phyloP scores from a whole-genome alignment of 1,140 invertebrate genomes.

The Heliconius nattereri region DNA sequence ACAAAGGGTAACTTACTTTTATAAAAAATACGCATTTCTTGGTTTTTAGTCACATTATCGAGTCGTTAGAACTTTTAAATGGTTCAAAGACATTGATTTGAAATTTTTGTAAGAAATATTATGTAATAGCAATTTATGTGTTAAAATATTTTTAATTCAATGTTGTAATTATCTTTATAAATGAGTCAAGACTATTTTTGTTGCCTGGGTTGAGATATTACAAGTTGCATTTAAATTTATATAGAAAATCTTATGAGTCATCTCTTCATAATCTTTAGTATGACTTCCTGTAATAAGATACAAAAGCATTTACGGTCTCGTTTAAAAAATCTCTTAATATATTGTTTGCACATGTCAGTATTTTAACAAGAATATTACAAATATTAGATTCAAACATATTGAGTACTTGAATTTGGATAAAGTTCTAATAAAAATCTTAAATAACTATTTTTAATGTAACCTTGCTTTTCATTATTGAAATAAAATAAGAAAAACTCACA shows the following conservation, averaged over 20 bases:
- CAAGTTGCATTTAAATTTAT: neutral
- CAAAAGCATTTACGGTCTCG: constrained; percentile 25
- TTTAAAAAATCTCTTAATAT: constrained; percentile 6
- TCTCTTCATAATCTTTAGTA: neutral
- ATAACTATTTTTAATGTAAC: no score
- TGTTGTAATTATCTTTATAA: no score
- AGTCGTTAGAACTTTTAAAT: constrained; percentile 26
- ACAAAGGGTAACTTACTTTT: constrained; percentile 37
- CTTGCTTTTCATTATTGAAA: no score
- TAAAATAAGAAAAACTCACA: no score
- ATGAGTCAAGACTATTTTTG: neutral
- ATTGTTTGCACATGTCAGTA: constrained; percentile 16
- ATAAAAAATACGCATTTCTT: constrained; percentile 25
- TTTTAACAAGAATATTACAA: constrained; percentile 23
- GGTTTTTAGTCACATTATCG: constrained; percentile 25
- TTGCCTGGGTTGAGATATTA: neutral
- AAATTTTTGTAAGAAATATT: no score
- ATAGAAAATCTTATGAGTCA: neutral
- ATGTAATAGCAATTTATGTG: no score
- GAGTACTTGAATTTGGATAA: no score
- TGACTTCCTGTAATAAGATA: neutral
- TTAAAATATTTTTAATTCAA: no score
- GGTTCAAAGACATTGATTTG: no score
- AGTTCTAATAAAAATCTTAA: no score
- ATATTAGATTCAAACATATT: neutral